Evolutionary conservation across 2,888 invertebrate genomes (phyloP).

Genomic region (Ecliptopera silaceata): DNA sequence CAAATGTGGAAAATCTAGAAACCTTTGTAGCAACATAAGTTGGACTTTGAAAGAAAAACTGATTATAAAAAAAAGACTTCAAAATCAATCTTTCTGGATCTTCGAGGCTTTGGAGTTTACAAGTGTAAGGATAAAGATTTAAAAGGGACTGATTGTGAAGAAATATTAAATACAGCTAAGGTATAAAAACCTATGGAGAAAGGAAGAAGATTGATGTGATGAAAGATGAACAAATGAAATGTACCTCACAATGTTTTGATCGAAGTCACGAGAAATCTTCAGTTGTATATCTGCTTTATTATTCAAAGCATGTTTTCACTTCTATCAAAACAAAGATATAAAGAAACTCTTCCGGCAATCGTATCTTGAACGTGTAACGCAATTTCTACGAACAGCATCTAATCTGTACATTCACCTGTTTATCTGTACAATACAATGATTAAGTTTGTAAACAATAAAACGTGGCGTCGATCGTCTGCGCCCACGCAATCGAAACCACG

Average conservation of each 20-base stretch:
- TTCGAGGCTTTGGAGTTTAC: too few species aligned
- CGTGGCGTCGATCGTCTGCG: constrained; percentile 34
- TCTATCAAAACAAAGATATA: neutral
- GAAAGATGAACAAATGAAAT: neutral
- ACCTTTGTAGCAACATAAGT: too few species aligned
- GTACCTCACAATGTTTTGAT: neutral
- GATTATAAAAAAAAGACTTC: too few species aligned
- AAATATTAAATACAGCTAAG: too few species aligned
- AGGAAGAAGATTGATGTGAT: neutral
- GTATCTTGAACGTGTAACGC: neutral
- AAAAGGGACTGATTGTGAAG: too few species aligned
- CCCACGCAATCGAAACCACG: constrained; percentile 39
- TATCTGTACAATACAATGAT: constrained; percentile 8
- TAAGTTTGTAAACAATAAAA: constrained; percentile 31
- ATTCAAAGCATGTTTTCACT: neutral
- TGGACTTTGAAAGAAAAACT: too few species aligned
- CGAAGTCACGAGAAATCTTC: neutral
- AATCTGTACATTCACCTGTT: constrained; percentile 25
- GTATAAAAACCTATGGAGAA: too few species aligned
- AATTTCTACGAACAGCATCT: neutral
- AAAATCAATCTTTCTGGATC: too few species aligned
- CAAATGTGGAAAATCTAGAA: too few species aligned
- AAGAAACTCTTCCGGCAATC: neutral
- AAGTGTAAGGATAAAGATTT: too few species aligned
- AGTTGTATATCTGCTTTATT: neutral